Conservation (phyloP, 2,113 vertebrate species). For the Aphyosemion australe region DNA sequence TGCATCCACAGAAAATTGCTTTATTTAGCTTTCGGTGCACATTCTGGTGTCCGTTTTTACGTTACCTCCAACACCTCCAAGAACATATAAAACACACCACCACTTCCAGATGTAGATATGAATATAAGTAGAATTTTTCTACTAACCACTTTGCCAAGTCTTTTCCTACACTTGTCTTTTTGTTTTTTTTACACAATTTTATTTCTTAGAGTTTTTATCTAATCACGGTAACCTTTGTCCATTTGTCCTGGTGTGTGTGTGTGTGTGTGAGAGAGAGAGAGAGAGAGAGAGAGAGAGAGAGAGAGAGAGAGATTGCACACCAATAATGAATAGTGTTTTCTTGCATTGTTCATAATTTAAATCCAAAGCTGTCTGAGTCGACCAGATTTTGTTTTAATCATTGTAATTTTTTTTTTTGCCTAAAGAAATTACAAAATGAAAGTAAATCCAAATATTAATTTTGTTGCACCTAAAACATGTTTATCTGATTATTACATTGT, state of each 20-base stretch:
- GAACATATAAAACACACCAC: background rate
- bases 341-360: too few relatives aligned
- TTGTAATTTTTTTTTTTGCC: background rate
- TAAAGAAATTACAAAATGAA: background rate
- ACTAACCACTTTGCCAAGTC: slow-evolving; percentile 26
- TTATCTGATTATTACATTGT: background rate
- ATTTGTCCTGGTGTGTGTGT: slow-evolving; percentile 9
- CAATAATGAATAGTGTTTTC: too few relatives aligned
- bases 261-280: background rate
- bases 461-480: slow-evolving; percentile 27
- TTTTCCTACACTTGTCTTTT: slow-evolving; percentile 11
- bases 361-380: too few relatives aligned
- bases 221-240: slow-evolving; percentile 21
- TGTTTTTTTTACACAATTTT: background rate
- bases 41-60: slow-evolving; percentile 28
- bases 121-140: background rate
- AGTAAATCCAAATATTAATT: slow-evolving; percentile 4
- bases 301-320: too few relatives aligned
- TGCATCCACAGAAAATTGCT: slow-evolving; percentile 33
- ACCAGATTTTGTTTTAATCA: background rate
- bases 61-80: background rate
- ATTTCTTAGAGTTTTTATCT: slow-evolving; percentile 18
- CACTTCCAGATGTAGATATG: slow-evolving; percentile 9
- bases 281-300: too few relatives aligned
- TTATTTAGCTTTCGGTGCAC: slow-evolving; percentile 9